phyloP scores from a whole-genome alignment of 1,140 invertebrate species.

The Cydia amplana region DNA sequence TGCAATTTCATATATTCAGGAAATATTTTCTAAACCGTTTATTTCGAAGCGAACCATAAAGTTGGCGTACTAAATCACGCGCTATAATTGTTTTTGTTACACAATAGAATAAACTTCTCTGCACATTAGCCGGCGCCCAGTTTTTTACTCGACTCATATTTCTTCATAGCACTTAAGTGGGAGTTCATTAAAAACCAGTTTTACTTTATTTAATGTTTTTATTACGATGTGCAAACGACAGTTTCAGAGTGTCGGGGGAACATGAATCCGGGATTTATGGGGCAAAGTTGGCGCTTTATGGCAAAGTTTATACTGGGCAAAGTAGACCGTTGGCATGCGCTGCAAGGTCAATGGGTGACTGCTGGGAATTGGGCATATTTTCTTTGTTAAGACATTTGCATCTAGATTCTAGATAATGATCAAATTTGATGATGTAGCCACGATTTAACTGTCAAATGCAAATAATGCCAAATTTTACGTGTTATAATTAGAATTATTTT shows the following conservation, averaged over 20 bases:
- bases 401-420: no score
- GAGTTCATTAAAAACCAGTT: slow-evolving; percentile 22
- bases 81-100: slow-evolving; percentile 22
- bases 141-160: slow-evolving; percentile 8
- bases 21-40: neutral
- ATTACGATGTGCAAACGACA: slow-evolving; percentile 28
- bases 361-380: neutral
- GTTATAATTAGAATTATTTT: no score
- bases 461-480: no score
- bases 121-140: neutral
- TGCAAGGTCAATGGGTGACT: neutral
- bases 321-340: neutral
- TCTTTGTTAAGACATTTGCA: neutral
- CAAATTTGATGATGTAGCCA: no score
- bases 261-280: slow-evolving; percentile 12
- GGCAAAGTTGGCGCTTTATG: neutral
- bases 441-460: no score
- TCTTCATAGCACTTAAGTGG: slow-evolving; percentile 19
- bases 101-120: neutral
- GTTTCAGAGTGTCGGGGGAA: slow-evolving; percentile 22
- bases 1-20: neutral
- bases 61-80: neutral
- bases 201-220: slow-evolving; percentile 28
- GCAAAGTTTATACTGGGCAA: neutral
- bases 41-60: neutral